Percentiles rank a stretch among this genome's conserved stretches.
Conservation (phyloP, 2,888 invertebrate species). For the Catotricha subobsoleta region DNA sequence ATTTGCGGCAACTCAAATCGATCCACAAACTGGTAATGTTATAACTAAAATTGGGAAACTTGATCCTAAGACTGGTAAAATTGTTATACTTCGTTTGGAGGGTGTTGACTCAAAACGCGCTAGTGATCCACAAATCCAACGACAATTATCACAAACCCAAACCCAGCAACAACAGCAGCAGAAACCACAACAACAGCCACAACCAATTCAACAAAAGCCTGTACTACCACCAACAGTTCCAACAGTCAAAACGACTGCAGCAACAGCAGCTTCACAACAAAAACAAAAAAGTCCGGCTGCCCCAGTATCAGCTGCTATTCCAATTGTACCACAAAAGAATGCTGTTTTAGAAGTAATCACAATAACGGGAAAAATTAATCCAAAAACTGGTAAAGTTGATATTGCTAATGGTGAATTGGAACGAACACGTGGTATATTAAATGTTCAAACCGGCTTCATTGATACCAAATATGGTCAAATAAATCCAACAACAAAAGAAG, state of each 20-base stretch:
- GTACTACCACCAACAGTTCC: conserved; percentile 1
- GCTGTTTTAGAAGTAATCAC: conserved; percentile 41
- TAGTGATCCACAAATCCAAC: conserved; percentile 29
- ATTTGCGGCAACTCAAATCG: conserved; percentile 51
- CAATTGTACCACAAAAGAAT: conserved; percentile 31
- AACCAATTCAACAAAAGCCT: conserved; percentile 27
- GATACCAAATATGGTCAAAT: conserved; percentile 46
- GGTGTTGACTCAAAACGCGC: conserved; percentile 40
- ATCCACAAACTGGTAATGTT: conserved; percentile 46
- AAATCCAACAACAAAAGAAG: conserved; percentile 40
- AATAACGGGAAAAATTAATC: conserved; percentile 40
- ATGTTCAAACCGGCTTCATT: conserved; percentile 39
- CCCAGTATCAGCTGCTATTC: conserved; percentile 1
- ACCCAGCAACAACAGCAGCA: conserved; percentile 31
- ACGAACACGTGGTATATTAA: conserved; percentile 39
- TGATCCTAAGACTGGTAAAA: conserved; percentile 41
- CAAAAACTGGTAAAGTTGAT: conserved; percentile 42
- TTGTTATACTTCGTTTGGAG: conserved; percentile 46
- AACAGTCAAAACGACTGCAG: conserved; percentile 31
- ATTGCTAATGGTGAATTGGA: conserved; percentile 39
- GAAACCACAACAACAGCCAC: conserved; percentile 46
- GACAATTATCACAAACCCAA: conserved; percentile 29
- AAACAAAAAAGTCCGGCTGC: neutral
- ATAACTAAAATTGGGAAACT: conserved; percentile 48
- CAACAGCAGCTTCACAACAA: conserved; percentile 43